phyloP scores from a whole-genome alignment of 2,113 vertebrate species.

The Pipa parva region DNA sequence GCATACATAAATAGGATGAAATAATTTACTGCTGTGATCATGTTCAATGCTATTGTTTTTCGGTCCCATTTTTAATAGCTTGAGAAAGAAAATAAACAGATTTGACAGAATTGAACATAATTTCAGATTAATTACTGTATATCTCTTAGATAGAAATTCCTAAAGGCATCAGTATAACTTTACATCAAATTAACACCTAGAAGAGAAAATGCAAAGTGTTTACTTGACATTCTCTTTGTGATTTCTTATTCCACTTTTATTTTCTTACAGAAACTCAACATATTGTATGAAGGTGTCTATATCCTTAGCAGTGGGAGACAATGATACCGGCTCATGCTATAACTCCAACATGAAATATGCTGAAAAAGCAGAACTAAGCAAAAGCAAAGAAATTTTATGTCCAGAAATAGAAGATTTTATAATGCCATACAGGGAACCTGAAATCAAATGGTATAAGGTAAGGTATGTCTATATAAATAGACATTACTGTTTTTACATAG shows the following conservation, averaged over 20 bases:
- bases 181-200: constrained; percentile 10
- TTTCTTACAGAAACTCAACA: constrained; percentile 86
- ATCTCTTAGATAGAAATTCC: constrained; percentile 14
- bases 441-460: constrained; percentile 96
- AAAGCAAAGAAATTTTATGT: constrained; percentile 93
- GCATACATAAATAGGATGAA: constrained; percentile 20
- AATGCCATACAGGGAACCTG: constrained; percentile 78
- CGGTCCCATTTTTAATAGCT: constrained; percentile 22
- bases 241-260: constrained; percentile 44
- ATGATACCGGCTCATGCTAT: constrained; percentile 94
- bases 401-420: constrained; percentile 89
- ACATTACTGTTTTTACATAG: constrained; percentile 1
- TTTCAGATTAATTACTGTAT: constrained; percentile 26
- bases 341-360: constrained; percentile 97
- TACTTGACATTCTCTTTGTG: neutral
- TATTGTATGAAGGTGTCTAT: constrained; percentile 99
- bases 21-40: constrained; percentile 25
- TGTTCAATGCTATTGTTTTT: constrained; percentile 9
- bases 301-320: constrained; percentile 90
- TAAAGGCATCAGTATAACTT: constrained; percentile 16
- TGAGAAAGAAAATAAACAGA: constrained; percentile 21
- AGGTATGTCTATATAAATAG: too few species aligned
- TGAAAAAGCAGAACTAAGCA: constrained; percentile 96
- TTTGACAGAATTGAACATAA: constrained; percentile 28
- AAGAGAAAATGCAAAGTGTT: too few species aligned